Base-by-base conservation (phyloP, 64 coral and sea anemone genomes). In the Stichodactyla mertensii region DNA sequence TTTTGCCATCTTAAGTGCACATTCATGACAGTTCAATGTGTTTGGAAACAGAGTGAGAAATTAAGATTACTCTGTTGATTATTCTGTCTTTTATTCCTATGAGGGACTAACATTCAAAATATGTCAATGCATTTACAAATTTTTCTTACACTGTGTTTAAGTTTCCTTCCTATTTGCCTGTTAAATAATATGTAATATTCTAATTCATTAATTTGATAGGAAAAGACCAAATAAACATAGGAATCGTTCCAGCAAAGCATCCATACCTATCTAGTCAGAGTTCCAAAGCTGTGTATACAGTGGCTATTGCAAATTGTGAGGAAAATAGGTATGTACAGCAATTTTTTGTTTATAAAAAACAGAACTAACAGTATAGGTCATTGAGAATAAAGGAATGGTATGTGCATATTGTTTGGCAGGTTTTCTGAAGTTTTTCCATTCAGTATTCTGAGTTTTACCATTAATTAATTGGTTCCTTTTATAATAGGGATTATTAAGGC, bases 241-340 rank as follows among this genome's bases (percentile, higher is more conserved):
- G 88, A 23, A 51, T 90, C 55, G 82, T 85, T 19, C 81, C 88
- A 12, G 70, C 70, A 9, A 54, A 85, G 77, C 61, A 60, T 61
- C 78, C 78, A 23, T 82, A 64, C 18, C 15, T 70, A 24, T 77
- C 54, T 14, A 77, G 61, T 27, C 81, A 90, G 69, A 90, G 88
- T 31, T 84, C 24, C 64, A 74, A 84, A 28, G 61, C 88, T 36
- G 82, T 90, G 1, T 90, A 55, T 83, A 64, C 88, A 45, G n/a
- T 90, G 70, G 88, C 81, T 28, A 90, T 90, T 54, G 88, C 88
- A 12, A 90, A 90, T 52, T 84, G 88, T 62, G 83, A 84, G 52
- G 88, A 90, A 90, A 74, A 64, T 54, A 90, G 88, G 88, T 90
- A 88, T n/a, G 66, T 70, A 23, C 23, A n/a, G 16, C 16, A 16